Conservation (phyloP, 64 coral and sea anemone genomes). For the Hydrozoanthus tunicans region DNA sequence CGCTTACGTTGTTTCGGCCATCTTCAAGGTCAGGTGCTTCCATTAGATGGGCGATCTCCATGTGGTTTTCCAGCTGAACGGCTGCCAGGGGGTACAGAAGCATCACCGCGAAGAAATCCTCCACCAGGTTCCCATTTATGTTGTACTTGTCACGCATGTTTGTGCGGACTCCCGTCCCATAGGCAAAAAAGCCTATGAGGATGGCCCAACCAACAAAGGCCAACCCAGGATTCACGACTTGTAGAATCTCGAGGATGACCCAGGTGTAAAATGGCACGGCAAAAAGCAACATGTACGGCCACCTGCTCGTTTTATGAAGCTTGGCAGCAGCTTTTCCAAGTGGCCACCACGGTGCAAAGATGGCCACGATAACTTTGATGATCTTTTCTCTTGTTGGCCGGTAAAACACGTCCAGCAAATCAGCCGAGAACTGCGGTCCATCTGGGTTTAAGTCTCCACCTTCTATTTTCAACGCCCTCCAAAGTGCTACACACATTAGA, state of each 20-base stretch:
- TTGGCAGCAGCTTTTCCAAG: neutral
- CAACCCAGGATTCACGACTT: neutral
- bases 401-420: neutral
- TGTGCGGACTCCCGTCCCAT: neutral
- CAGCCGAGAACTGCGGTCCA: neutral
- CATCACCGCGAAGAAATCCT: neutral
- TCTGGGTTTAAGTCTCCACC: neutral
- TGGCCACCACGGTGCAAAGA: neutral
- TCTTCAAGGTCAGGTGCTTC: neutral
- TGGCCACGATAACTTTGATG: neutral
- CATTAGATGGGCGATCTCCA: neutral
- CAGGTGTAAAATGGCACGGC: neutral
- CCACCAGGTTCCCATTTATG: neutral
- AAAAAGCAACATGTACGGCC: neutral
- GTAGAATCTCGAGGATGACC: neutral
- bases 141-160: slow-evolving; percentile 1
- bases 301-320: neutral
- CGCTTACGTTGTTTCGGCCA: no score
- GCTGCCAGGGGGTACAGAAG: neutral
- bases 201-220: neutral
- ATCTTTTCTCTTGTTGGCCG: neutral
- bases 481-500: neutral
- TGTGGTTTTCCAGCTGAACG: neutral
- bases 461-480: neutral
- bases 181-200: neutral